These are phyloP conservation scores for Agriopis marginaria DNA, from an alignment of 2,888 invertebrate species.

Conservation along the genomic window DNA sequence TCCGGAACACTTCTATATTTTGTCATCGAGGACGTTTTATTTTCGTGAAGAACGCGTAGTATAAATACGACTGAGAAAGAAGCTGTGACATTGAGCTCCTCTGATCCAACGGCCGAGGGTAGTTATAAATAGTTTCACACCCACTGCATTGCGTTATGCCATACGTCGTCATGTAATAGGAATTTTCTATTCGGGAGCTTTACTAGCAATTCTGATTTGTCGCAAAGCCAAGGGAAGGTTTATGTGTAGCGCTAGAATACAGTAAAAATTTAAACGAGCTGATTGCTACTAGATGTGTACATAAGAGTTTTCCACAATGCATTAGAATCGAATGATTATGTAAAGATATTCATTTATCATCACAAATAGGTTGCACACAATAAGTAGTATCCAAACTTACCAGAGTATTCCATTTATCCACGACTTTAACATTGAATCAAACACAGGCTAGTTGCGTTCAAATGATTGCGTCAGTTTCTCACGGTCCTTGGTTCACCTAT, in stretches of 20 bases:
- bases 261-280: not conserved
- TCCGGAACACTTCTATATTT: constrained; percentile 26
- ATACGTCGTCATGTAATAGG: constrained; percentile 65
- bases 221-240: constrained; percentile 49
- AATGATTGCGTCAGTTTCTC: constrained; percentile 29
- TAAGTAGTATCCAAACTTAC: not conserved
- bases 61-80: constrained; percentile 65
- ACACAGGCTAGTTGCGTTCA: not conserved
- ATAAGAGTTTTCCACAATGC: not conserved
- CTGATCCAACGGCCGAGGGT: constrained; percentile 70
- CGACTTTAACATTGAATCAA: not conserved
- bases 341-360: no score
- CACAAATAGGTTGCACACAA: not conserved
- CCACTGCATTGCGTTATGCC: constrained; percentile 62
- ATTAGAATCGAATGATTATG: no score
- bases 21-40: constrained; percentile 35
- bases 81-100: constrained; percentile 76
- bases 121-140: constrained; percentile 79
- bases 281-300: not conserved
- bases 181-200: constrained; percentile 73
- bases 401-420: not conserved
- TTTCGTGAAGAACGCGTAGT: constrained; percentile 45
- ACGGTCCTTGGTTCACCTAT: constrained; percentile 33
- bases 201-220: constrained; percentile 58
- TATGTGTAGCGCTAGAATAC: constrained; percentile 9